phyloP scores from a whole-genome alignment of 2,797 vertebrate genomes.

The Cynopterus sphinx region DNA sequence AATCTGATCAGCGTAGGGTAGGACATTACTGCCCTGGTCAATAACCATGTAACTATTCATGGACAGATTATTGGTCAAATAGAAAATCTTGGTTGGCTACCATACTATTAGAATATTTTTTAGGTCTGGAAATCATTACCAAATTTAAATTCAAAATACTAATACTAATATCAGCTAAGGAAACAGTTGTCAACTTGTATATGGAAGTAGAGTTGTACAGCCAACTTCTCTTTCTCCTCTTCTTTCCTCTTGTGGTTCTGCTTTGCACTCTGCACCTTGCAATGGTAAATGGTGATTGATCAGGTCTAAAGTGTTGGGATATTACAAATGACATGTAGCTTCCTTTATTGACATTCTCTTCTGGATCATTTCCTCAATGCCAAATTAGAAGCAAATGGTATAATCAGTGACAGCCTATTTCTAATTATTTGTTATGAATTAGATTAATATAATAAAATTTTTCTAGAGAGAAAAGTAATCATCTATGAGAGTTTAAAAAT shows the following conservation, averaged over 20 bases:
- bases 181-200: not conserved
- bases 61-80: not conserved
- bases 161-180: not conserved
- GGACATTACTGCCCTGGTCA: not conserved
- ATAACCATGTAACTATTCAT: not conserved
- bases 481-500: constrained; percentile 42
- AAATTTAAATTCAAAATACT: not conserved
- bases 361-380: not conserved
- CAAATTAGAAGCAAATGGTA: not conserved
- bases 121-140: not conserved
- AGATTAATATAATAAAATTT: constrained; percentile 43
- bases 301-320: not conserved
- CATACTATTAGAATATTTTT: not conserved
- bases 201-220: not conserved
- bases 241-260: not conserved
- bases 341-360: not conserved
- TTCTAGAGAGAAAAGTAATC: constrained; percentile 50
- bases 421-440: not conserved
- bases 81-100: not conserved
- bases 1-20: not conserved
- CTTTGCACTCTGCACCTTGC: not conserved
- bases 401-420: not conserved
- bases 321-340: not conserved
- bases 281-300: not conserved
- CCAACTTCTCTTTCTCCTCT: not conserved